Evolutionary conservation across 2,888 invertebrate species (phyloP).

Genomic region (Linyphia triangularis): DNA sequence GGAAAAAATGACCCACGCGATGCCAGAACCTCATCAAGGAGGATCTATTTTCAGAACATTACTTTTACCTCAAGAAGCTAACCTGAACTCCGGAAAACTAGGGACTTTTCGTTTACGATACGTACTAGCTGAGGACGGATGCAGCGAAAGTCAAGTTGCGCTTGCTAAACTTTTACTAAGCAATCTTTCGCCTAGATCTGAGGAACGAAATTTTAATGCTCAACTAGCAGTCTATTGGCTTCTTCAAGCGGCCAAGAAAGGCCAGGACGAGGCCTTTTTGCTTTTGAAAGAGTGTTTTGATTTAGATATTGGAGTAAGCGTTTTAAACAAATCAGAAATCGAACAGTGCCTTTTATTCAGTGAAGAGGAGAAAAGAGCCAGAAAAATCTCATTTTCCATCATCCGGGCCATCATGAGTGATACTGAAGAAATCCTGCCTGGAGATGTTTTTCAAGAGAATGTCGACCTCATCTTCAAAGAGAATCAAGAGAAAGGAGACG

Average conservation of each 20-base stretch:
- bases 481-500: slow-evolving; percentile 23
- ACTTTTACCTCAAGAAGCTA: slow-evolving; percentile 54
- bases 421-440: slow-evolving; percentile 58
- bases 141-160: slow-evolving; percentile 92
- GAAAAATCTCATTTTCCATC: slow-evolving; percentile 51
- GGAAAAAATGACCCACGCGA: slow-evolving; percentile 66
- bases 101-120: slow-evolving; percentile 77
- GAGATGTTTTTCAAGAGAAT: slow-evolving; percentile 56
- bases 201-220: slow-evolving; percentile 81
- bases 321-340: slow-evolving; percentile 50
- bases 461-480: slow-evolving; percentile 53
- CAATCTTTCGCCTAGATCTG: slow-evolving; percentile 80
- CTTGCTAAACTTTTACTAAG: slow-evolving; percentile 90
- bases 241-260: slow-evolving; percentile 94
- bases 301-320: slow-evolving; percentile 57
- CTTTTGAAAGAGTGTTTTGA: slow-evolving; percentile 82
- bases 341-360: slow-evolving; percentile 67
- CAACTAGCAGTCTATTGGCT: slow-evolving; percentile 93
- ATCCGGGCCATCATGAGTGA: slow-evolving; percentile 67
- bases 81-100: background rate
- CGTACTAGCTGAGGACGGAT: slow-evolving; percentile 89
- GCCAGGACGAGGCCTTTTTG: slow-evolving; percentile 91
- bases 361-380: slow-evolving; percentile 58
- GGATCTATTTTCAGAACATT: slow-evolving; percentile 66
- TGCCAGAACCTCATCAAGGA: slow-evolving; percentile 50